Conservation (phyloP, 2,113 vertebrate species). For the Bucco capensis region DNA sequence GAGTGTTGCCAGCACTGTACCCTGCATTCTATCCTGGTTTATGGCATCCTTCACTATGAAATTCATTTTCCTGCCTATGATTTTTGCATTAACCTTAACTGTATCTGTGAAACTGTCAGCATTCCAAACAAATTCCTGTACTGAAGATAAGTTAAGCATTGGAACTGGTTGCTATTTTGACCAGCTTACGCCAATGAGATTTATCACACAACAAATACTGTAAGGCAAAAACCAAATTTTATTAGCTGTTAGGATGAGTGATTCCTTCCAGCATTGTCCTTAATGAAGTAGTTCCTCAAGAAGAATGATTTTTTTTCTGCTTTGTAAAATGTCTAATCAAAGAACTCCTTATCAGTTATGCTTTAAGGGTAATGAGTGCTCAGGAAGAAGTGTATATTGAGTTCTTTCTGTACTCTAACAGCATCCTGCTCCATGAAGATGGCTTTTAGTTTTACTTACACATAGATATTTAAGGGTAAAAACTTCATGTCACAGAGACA, state of each 20-base stretch:
- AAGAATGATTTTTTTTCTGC: neutral
- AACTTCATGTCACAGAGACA: neutral
- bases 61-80: neutral
- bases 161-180: neutral
- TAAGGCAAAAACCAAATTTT: neutral
- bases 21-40: neutral
- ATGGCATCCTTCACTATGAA: neutral
- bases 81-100: constrained; percentile 19
- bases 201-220: neutral
- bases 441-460: neutral
- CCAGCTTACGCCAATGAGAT: neutral
- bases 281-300: neutral
- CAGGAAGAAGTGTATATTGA: neutral
- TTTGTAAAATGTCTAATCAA: neutral
- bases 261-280: neutral
- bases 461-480: neutral
- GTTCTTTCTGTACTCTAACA: neutral
- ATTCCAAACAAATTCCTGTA: neutral
- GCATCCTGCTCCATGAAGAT: neutral
- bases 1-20: neutral
- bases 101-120: neutral
- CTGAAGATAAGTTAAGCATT: neutral
- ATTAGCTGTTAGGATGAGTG: neutral
- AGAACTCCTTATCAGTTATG: neutral
- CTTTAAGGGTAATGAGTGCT: neutral